Evolutionary conservation across 2,888 invertebrate species (phyloP), one percentile per base, ranked within the genome.

Genomic region (Criorhina ranunculi): DNA sequence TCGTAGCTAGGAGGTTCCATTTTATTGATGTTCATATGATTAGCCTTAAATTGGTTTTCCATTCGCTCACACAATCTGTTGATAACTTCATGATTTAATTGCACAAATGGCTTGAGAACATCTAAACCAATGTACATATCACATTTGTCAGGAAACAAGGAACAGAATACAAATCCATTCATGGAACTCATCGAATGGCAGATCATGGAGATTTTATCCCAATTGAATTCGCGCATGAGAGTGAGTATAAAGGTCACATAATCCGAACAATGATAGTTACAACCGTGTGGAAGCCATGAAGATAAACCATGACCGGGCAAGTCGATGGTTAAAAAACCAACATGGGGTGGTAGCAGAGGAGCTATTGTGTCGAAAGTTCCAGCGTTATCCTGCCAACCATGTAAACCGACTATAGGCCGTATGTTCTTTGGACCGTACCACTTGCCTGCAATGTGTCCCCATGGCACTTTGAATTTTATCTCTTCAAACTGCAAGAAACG

Each of bases 381-480:
- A 11, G 95, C 95, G 89, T 96, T 96, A 89, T 96, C 96, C 91
- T 94, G 95, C 95, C 95, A 95, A 0, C 96, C 96, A 89, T 96
- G 96, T 11, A 96, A 88, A 0, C 94, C 94, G 35, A 96, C 89
- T 72, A 96, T 93, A 0, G 95, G 96, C 55, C 94, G 93, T 19
- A 93, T 92, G 82, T 94, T 92, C 86, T 93, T 93, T 2, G 93
- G 93, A 7, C 96, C 95, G 94, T 96, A 96, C 92, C 95, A 93
- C 90, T 95, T 95, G 1, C 94, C 95, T 0, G 95, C 92, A 15
- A 96, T 87, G 87, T 95, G 93, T 0, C 96, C 96, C 94, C 94
- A 95, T 59, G 94, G 94, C 0, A 95, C 93, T 44, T 94, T 94
- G 57, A 96, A 95, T 88, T 93, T 91, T 12, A 96, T 92, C 92